Evolutionary conservation across 2,888 invertebrate genomes (phyloP).

Genomic region (Lasiommata megera): DNA sequence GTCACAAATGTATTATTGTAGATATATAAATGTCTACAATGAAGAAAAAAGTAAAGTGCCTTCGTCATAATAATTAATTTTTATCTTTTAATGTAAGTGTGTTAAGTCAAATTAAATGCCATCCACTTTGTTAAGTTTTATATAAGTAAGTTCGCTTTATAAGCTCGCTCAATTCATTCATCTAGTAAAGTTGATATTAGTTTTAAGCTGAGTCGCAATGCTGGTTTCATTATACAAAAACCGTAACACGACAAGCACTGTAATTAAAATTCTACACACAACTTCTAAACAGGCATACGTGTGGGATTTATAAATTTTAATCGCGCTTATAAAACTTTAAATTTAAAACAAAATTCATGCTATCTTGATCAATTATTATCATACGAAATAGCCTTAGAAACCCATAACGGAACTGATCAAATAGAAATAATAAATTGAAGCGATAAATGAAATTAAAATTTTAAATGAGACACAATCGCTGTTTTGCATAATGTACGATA

Average conservation of each 20-base stretch:
- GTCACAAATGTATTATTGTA: slow-evolving; percentile 69
- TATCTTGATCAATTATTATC: slow-evolving; percentile 23
- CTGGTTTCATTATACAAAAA: slow-evolving; percentile 47
- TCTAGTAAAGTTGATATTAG: slow-evolving; percentile 69
- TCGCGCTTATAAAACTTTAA: slow-evolving; percentile 3
- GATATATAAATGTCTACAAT: slow-evolving; percentile 58
- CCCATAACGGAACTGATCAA: slow-evolving; percentile 27
- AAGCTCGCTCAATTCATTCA: slow-evolving; percentile 80
- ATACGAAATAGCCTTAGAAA: slow-evolving; percentile 21
- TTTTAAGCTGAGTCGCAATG: slow-evolving; percentile 51
- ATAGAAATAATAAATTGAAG: slow-evolving; percentile 46
- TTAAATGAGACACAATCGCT: slow-evolving; percentile 54
- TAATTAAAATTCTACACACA: slow-evolving; percentile 4
- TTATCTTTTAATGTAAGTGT: slow-evolving; percentile 70
- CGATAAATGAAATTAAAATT: slow-evolving; percentile 57
- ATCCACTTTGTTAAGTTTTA: slow-evolving; percentile 81
- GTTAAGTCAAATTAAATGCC: slow-evolving; percentile 81
- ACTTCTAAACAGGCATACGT: not conserved
- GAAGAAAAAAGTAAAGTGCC: slow-evolving; percentile 69
- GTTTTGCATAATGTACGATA: slow-evolving; percentile 58
- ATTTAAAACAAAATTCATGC: slow-evolving; percentile 14
- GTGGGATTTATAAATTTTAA: slow-evolving; percentile 11
- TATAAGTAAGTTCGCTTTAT: slow-evolving; percentile 73
- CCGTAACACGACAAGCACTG: slow-evolving; percentile 20
- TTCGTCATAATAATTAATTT: slow-evolving; percentile 73